Evolutionary conservation across 2,797 vertebrate genomes (phyloP), one percentile per base, ranked within the genome.

Genomic region (Avahi laniger): DNA sequence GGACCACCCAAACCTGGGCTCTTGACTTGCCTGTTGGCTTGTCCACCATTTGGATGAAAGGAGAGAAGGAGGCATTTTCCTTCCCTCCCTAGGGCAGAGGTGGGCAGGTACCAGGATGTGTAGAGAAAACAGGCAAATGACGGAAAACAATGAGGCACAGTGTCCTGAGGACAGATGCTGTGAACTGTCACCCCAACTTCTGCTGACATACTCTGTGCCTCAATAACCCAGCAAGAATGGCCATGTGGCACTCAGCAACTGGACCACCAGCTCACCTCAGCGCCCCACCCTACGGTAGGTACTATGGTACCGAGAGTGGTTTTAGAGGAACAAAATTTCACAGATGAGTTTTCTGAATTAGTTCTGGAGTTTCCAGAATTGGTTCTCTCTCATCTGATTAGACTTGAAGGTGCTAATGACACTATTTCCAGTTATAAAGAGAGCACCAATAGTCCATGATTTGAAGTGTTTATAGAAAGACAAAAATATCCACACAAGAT

Each of bases 251-350:
- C 46, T 35, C 78, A 35, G 28, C 17, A 12, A 67, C 22, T 8
- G 52, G 38, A 52, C 22, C 11, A 20, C 30, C 14, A 54, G 17
- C 7, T 24, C 65, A 33, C 43, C 67, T 73, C 54, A 46, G 75
- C 5, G 4, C 43, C 43, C 9, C 1, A 33, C 18, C 13, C 79
- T 9, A 13, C 43, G 28, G 26, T 0, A 20, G 4, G 3, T 28
- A 41, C 20, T 85, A 35, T 41, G 35, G 67, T 13, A 54, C 18
- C 3, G 0, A 54, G 26, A 5, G 17, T 30, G 43, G 41, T 24
- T 73, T 30, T 13, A 43, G 20, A 26, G n/a, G 13, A 87, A n/a
- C 18, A 73, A 35, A 28, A 46, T 33, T 17, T 59, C 11, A 35
- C 17, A 69, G 54, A 35, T 35, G 15, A n/a, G 15, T 73, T 30